A percentile compares a stretch with the other conserved stretches of the same genome.
Evolutionary conservation across 37 sponge, comb jelly and placozoan genomes (phyloP).

Genomic region (Amphimedon queenslandica): DNA sequence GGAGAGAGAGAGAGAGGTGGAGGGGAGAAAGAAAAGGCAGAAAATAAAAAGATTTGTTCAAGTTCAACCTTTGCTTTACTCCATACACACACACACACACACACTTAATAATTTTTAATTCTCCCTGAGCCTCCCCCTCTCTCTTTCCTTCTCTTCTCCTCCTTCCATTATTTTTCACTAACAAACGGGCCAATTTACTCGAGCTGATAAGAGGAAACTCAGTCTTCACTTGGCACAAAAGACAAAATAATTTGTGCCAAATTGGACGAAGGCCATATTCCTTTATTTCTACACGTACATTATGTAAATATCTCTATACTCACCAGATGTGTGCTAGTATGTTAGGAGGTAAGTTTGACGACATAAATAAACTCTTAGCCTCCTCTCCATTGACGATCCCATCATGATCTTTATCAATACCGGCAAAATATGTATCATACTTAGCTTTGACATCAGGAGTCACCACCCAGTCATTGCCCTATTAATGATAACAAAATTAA

Average conservation of each 20-base stretch:
- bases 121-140: too few relatives aligned
- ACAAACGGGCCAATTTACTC: too few relatives aligned
- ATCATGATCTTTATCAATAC: slow-evolving; percentile 78
- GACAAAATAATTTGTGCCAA: too few relatives aligned
- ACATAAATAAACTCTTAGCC: slow-evolving; percentile 58
- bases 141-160: too few relatives aligned
- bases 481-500: neutral
- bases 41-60: too few relatives aligned
- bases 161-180: too few relatives aligned
- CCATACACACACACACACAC: too few relatives aligned
- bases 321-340: slow-evolving; percentile 74
- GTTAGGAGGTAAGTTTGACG: slow-evolving; percentile 53
- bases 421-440: slow-evolving; percentile 69
- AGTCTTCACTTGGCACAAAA: slow-evolving; percentile 3
- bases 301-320: slow-evolving; percentile 13
- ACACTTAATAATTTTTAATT: too few relatives aligned
- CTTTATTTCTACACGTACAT: neutral
- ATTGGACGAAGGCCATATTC: too few relatives aligned
- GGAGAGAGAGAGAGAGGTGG: slow-evolving; percentile 26
- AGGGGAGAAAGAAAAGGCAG: neutral
- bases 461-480: slow-evolving; percentile 52
- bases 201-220: too few relatives aligned
- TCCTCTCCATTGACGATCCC: slow-evolving; percentile 74
- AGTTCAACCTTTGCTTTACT: too few relatives aligned
- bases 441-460: slow-evolving; percentile 64